phyloP scores from a whole-genome alignment of 2,113 vertebrate genomes.

The Garra rufa region DNA sequence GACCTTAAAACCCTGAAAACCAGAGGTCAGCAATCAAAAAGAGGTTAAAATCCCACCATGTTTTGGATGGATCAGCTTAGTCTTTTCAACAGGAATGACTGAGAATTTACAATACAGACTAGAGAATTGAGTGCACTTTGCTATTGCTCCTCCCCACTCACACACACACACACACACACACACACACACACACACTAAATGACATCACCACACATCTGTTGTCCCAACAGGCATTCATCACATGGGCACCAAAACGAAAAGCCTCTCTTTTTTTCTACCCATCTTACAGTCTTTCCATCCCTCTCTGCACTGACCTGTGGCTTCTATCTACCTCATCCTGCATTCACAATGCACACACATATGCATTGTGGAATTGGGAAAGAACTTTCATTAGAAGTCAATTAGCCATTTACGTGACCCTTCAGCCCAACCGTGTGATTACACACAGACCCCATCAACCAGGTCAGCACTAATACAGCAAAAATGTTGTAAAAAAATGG shows the following conservation, averaged over 20 bases:
- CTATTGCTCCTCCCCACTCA: slow-evolving; percentile 61
- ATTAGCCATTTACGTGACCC: slow-evolving; percentile 70
- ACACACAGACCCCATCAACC: slow-evolving; percentile 72
- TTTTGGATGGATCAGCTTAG: slow-evolving; percentile 4
- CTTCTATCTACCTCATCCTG: slow-evolving; percentile 26
- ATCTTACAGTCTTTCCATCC: slow-evolving; percentile 47
- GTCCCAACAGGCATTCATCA: slow-evolving; percentile 76
- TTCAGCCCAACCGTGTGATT: slow-evolving; percentile 74
- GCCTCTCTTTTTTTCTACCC: slow-evolving; percentile 54
- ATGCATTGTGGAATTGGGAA: slow-evolving; percentile 69
- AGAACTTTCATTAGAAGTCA: slow-evolving; percentile 67
- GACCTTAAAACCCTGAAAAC: not conserved
- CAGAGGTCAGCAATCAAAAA: not conserved
- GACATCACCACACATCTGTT: slow-evolving; percentile 83
- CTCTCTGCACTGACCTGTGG: not conserved
- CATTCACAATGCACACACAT: slow-evolving; percentile 59
- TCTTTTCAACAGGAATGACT: slow-evolving; percentile 46
- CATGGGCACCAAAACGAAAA: slow-evolving; percentile 71
- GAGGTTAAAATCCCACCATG: not conserved
- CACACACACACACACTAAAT: slow-evolving; percentile 69
- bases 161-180: slow-evolving; percentile 49
- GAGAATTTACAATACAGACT: slow-evolving; percentile 44
- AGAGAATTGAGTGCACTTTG: slow-evolving; percentile 66
- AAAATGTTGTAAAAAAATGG: slow-evolving; percentile 25
- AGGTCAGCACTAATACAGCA: slow-evolving; percentile 62